Percentiles rank a stretch among this genome's conserved stretches.
These are phyloP conservation scores for Cheiracanthium punctorium DNA, from an alignment of 2,888 invertebrate genomes.

Conservation along the genomic window DNA sequence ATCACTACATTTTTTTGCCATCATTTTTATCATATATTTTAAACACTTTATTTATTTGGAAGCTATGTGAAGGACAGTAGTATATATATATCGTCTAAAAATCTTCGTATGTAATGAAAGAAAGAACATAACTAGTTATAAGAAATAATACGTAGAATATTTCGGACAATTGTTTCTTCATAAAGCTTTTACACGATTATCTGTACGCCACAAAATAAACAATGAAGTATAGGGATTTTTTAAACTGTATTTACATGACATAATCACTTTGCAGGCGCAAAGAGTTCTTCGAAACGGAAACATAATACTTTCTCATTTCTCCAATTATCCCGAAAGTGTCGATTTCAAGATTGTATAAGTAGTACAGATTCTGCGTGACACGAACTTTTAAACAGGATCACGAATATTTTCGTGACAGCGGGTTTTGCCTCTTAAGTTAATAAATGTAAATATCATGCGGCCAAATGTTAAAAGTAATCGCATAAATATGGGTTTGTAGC, in stretches of 20 bases:
- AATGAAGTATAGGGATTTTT: no score
- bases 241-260: background rate
- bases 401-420: slow-evolving; percentile 38
- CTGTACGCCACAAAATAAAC: no score
- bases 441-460: slow-evolving; percentile 45
- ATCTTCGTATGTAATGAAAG: no score
- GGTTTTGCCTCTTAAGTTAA: slow-evolving; percentile 31
- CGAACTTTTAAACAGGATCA: background rate
- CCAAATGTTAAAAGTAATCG: slow-evolving; percentile 24
- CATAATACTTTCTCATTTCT: background rate
- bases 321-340: background rate
- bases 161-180: no score
- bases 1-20: no score
- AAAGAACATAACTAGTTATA: no score
- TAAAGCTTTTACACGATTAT: no score
- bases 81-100: no score
- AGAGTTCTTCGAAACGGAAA: background rate
- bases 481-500: slow-evolving; percentile 17
- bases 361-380: background rate
- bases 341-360: background rate
- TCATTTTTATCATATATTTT: no score
- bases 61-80: no score
- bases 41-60: no score
- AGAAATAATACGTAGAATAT: no score
- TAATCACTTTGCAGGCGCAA: background rate